phyloP scores from a whole-genome alignment of 2,797 vertebrate genomes.

The Crotalus adamanteus region DNA sequence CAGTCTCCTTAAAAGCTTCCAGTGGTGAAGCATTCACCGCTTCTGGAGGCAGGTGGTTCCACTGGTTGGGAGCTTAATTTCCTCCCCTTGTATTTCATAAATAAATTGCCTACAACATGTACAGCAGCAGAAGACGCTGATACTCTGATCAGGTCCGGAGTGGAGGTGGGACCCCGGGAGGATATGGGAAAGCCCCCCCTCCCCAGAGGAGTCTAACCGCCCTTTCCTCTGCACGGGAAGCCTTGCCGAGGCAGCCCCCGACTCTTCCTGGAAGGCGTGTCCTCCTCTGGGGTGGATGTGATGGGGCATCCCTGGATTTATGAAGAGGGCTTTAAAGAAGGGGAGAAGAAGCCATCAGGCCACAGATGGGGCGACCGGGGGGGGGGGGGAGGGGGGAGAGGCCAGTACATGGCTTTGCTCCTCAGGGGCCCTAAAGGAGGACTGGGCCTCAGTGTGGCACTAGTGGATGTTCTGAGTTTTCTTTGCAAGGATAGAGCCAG shows the following conservation, averaged over 20 bases:
- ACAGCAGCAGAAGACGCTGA: not conserved
- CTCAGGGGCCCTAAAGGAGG: not conserved
- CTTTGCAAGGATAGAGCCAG: not conserved
- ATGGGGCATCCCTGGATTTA: not conserved
- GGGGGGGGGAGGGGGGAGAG: no score
- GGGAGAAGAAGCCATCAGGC: not conserved
- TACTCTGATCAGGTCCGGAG: no score
- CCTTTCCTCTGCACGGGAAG: not conserved
- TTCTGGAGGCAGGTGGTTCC: no score
- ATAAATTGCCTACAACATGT: not conserved
- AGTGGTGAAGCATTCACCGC: no score
- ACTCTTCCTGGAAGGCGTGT: not conserved
- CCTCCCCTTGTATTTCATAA: no score
- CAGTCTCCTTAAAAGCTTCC: no score
- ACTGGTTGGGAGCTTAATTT: not conserved
- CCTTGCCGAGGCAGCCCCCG: fast-evolving
- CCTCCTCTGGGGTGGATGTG: not conserved
- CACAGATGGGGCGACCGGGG: no score
- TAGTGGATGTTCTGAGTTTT: not conserved
- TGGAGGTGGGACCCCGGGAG: not conserved
- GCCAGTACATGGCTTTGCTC: no score
- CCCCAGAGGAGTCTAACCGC: fast-evolving
- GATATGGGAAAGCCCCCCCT: not conserved
- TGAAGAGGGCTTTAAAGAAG: not conserved
- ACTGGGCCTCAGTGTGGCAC: not conserved